Evolutionary conservation across 2,113 vertebrate genomes (phyloP), one percentile per base, ranked within the genome.

Genomic region (Puntigrus tetrazona): DNA sequence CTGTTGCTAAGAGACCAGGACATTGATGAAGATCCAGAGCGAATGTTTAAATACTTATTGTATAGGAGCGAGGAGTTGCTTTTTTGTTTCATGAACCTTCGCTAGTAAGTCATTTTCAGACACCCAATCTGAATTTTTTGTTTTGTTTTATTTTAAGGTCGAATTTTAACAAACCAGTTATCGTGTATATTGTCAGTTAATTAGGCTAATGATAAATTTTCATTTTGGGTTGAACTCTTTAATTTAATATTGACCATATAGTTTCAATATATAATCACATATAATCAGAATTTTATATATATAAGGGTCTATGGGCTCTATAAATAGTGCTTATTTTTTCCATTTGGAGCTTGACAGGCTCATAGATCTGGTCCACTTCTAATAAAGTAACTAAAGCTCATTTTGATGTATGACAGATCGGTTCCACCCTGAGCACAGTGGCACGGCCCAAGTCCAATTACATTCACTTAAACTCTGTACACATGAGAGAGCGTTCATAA

Each of bases 1-100:
- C 34, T 61, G 76, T 61, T 78, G 55, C 55, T 78, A 78, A 78
- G 61, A 81, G 41, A 81, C 78, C 25, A 25, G 27, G 7, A 50
- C 25, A 45, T 5, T 38, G 76, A 41, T 7, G 25, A 81, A 45
- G 38, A 81, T 29, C 34, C 41, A 55, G 50, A 34, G 4, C 41
- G 36, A 52, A n/a, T 18, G 14, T 14, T 78, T 52, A 18, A 38
- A 73, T 63, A n/a, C 38, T 78, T 78, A 50, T 25, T 50, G 29
- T 65, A 55, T 50, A 36, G 29, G 11, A n/a, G 34, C 6, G 7
- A 67, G 4, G 43, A 16, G 0, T 75, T 47, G 55, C 22, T 6
- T 31, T 45, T 52, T 20, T 76, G 73, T 31, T 10, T 52, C 4
- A 1, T 8, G 14, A 25, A 25, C 34, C 20, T 22, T 43, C 69